A percentile compares a stretch with the other conserved stretches of the same genome.
These are phyloP conservation scores for Hafferia zeledoni DNA, from an alignment of 2,797 vertebrate genomes.

Conservation along the genomic window DNA sequence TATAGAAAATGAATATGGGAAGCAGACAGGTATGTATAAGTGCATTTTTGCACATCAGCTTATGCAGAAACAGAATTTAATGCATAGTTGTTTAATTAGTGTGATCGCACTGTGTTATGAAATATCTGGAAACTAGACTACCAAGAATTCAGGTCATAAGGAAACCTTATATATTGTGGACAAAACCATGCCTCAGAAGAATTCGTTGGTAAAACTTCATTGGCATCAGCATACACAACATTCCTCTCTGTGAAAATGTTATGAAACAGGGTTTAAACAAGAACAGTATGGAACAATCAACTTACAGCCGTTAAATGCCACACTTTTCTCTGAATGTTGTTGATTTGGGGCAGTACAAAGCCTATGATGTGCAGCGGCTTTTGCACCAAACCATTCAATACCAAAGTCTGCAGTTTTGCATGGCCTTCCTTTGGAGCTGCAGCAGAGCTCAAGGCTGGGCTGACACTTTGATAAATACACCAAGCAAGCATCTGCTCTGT, in stretches of 20 bases:
- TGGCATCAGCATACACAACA: too few species aligned
- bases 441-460: not conserved
- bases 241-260: not conserved
- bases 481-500: not conserved
- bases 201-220: not conserved
- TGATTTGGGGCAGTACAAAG: not conserved
- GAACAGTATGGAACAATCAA: not conserved
- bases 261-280: not conserved
- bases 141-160: not conserved
- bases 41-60: not conserved
- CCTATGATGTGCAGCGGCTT: not conserved
- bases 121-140: not conserved
- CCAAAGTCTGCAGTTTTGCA: not conserved
- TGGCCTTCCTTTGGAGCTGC: fast-evolving
- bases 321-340: not conserved
- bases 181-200: not conserved
- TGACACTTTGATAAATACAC: not conserved
- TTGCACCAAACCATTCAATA: not conserved
- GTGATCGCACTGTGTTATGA: not conserved
- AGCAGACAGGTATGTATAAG: fast-evolving
- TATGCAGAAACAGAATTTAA: not conserved
- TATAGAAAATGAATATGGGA: not conserved
- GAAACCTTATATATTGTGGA: not conserved
- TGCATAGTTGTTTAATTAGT: not conserved
- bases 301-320: not conserved